These are phyloP conservation scores for Meriones psammophilus DNA, from an alignment of 2,797 vertebrate species.

Conservation along the genomic window DNA sequence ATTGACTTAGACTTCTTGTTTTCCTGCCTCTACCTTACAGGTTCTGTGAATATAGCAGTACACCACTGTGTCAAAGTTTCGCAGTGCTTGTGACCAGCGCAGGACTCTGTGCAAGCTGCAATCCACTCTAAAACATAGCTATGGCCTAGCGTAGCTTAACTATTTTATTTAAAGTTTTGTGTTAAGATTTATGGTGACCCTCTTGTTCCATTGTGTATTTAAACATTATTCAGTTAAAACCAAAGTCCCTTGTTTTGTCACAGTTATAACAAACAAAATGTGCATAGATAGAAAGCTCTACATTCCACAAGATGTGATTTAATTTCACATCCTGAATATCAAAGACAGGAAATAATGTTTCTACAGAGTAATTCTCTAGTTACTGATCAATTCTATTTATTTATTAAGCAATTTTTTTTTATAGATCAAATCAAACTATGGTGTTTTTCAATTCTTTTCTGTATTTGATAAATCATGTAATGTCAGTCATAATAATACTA, in stretches of 20 bases:
- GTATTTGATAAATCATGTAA: not conserved
- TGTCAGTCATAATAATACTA: conserved; percentile 35
- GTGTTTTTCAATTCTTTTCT: conserved; percentile 53
- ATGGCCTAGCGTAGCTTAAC: not conserved
- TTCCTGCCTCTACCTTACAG: not conserved
- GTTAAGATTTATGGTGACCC: not conserved
- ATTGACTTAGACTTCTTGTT: not conserved
- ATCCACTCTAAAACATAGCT: not conserved
- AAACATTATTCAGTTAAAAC: not conserved
- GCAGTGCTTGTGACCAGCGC: not conserved
- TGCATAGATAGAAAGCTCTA: not conserved
- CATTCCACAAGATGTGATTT: conserved; percentile 29
- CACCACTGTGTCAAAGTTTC: not conserved
- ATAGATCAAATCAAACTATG: conserved; percentile 63
- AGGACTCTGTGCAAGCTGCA: not conserved
- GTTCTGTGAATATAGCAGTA: not conserved
- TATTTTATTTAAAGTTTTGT: not conserved
- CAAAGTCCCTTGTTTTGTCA: not conserved
- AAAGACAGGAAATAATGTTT: not conserved
- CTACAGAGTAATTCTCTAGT: conserved; percentile 48
- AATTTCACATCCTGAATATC: conserved; percentile 1
- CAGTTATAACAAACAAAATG: not conserved
- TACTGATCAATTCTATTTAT: not conserved
- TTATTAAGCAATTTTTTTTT: not conserved
- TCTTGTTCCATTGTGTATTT: not conserved